Conservation (phyloP, 2,113 vertebrate species). For the Crotalus horridus region DNA sequence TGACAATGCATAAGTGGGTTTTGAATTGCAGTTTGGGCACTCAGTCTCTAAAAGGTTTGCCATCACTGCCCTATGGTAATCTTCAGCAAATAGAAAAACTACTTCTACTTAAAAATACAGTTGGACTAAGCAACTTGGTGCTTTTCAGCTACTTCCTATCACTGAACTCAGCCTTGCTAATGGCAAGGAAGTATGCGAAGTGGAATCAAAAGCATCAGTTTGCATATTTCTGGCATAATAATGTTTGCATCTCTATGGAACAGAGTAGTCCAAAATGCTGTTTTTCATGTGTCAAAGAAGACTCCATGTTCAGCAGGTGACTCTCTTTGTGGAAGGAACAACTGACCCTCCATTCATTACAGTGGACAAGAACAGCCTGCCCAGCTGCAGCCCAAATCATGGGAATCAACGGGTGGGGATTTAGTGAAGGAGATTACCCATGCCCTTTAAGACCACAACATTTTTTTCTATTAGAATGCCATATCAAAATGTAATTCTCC, state of each 20-base stretch:
- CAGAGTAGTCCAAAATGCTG: background rate
- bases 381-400: background rate
- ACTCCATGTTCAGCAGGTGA: background rate
- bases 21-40: too few relatives aligned
- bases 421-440: background rate
- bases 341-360: background rate
- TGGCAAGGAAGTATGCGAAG: background rate
- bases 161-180: background rate
- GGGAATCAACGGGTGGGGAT: background rate
- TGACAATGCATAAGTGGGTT: too few relatives aligned
- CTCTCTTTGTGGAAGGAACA: background rate
- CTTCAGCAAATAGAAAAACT: background rate
- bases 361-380: background rate
- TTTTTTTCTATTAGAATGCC: background rate
- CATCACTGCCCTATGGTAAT: background rate
- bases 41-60: too few relatives aligned
- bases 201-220: background rate
- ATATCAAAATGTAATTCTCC: background rate
- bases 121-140: background rate
- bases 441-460: background rate
- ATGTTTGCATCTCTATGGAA: background rate
- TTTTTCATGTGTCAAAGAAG: background rate
- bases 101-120: background rate
- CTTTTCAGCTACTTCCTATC: background rate
- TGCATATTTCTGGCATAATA: background rate